Percentiles rank a stretch among this genome's conserved stretches.
phyloP scores from a whole-genome alignment of 2,113 vertebrate species.

The Melanotaenia duboulayi region DNA sequence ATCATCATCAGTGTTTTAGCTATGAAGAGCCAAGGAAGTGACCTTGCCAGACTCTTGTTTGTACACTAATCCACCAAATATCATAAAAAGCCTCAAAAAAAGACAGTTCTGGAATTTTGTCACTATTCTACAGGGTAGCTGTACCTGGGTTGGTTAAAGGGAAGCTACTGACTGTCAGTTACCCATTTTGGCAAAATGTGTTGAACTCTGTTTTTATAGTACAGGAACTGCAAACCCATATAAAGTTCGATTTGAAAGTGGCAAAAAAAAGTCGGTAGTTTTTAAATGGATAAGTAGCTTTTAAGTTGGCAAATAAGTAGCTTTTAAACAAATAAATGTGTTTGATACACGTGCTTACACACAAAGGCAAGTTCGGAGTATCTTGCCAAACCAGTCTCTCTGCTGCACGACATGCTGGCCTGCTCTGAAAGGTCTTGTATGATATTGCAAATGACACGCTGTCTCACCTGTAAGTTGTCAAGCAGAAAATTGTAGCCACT shows the following conservation, averaged over 20 bases:
- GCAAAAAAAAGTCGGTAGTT: too few species aligned
- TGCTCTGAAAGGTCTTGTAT: not conserved
- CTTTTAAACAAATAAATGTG: too few species aligned
- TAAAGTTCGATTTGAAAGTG: too few species aligned
- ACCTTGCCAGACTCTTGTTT: not conserved
- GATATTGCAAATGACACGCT: not conserved
- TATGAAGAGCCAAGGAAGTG: slow-evolving; percentile 1
- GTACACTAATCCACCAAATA: not conserved
- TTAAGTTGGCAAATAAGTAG: too few species aligned
- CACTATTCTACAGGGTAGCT: too few species aligned
- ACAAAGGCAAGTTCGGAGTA: not conserved
- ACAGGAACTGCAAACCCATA: too few species aligned
- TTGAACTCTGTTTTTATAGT: too few species aligned
- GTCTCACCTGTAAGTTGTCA: not conserved
- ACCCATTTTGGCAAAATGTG: not conserved
- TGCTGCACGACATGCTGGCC: slow-evolving; percentile 3
- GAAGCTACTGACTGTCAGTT: not conserved
- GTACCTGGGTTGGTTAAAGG: not conserved
- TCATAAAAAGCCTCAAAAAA: not conserved
- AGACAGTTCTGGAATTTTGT: not conserved
- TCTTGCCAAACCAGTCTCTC: slow-evolving; percentile 23
- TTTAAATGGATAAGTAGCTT: too few species aligned
- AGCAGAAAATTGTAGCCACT: not conserved
- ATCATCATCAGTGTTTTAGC: slow-evolving; percentile 4
- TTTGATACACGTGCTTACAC: too few species aligned